Base-by-base conservation (phyloP, 1,140 invertebrate species). In the Trichonephila inaurata region DNA sequence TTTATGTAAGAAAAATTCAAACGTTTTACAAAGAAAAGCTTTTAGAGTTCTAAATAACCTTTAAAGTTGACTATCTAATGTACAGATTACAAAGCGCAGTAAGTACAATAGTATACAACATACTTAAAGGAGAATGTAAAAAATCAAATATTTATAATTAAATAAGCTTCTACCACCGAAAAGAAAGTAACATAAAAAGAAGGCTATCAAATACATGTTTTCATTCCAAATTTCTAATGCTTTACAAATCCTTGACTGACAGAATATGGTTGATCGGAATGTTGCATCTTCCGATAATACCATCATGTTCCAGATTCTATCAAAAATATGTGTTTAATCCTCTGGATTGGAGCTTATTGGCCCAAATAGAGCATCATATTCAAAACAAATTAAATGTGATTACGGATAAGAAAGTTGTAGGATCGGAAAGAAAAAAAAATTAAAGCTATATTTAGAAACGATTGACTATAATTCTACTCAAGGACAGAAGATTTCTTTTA, bases 271-370 rank as follows among this genome's bases (percentile, higher is more conserved):
- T 62, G 5, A 62, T 62, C 61, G 66, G n/a, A 69, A 24, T 24
- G 66, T 8, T n/a, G 21, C 0, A 69, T 69, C 66, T 69, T 69
- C 66, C 21, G n/a, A 24, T 69, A 69, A 69, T 69, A 10, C 66
- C 66, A 69, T n/a, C 66, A 69, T 69, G 66, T 69, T 69, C 66
- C n/a, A 69, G n/a, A 69, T 69, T 69, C 66, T 10, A 62, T 51
- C 62, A 21, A 64, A 64, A 64, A 64, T 10, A 10, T 18, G 6
- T 19, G 14, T 24, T 7, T 24, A 69, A 69, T 69, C 66, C 66
- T n/a, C n/a, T 24, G 21, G n/a, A 69, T 24, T 24, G 10, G 64
- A 69, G n/a, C 66, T n/a, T 19, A 69, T 69, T 69, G n/a, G 66
- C 66, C 66, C 24, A n/a, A 69, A 24, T 62, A 18, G 16, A 18